phyloP scores from a whole-genome alignment of 2,113 vertebrate species.

The Melanocharis versteri region DNA sequence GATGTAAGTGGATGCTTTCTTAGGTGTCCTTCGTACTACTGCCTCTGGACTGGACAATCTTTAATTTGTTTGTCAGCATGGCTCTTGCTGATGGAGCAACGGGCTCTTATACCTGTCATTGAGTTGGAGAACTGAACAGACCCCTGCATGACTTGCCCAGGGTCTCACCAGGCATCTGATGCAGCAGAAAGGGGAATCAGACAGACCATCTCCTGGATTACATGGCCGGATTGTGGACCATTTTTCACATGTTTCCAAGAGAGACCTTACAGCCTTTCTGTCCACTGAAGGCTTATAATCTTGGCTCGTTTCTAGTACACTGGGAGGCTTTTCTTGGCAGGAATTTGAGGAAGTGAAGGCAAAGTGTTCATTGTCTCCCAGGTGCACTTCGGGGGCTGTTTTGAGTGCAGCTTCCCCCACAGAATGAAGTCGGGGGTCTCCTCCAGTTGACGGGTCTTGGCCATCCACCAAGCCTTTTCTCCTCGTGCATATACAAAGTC shows the following conservation, averaged over 20 bases:
- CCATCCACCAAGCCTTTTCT: neutral
- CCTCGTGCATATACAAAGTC: rapidly evolving
- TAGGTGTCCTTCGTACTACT: neutral
- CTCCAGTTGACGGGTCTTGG: rapidly evolving
- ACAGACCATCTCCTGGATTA: neutral
- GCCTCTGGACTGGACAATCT: neutral
- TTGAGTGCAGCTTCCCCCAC: neutral
- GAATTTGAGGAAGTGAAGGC: neutral
- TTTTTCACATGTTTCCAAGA: neutral
- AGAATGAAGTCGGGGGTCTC: neutral
- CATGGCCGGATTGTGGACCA: rapidly evolving
- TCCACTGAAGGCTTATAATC: neutral
- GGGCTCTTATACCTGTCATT: neutral
- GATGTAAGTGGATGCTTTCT: neutral
- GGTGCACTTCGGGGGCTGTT: neutral
- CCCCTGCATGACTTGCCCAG: neutral
- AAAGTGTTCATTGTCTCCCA: neutral
- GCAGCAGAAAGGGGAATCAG: neutral
- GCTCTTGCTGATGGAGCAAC: neutral
- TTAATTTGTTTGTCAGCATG: neutral
- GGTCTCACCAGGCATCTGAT: neutral
- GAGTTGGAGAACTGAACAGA: neutral
- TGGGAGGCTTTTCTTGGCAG: neutral
- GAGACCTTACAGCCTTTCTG: neutral
- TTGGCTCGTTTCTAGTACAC: neutral